Evolutionary conservation across 2,888 invertebrate species (phyloP).

Genomic region (Heliconius aoede): DNA sequence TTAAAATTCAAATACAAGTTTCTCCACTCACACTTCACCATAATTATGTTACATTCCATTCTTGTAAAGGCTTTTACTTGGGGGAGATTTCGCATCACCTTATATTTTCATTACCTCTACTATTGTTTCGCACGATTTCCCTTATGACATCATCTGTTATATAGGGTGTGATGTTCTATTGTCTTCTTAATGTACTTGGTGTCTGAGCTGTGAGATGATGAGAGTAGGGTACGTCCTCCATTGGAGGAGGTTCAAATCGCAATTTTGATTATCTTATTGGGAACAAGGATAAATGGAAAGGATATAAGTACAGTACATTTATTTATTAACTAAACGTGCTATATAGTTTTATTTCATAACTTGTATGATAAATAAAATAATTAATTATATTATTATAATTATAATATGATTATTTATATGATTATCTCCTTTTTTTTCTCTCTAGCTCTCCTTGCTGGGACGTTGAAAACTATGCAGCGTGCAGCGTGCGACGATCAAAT

Average conservation of each 20-base stretch:
- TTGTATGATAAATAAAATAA: too few species aligned
- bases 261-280: constrained; percentile 10
- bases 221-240: too few species aligned
- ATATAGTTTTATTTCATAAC: too few species aligned
- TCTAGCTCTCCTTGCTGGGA: constrained; percentile 89
- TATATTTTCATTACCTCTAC: constrained; percentile 61
- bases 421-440: background rate
- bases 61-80: constrained; percentile 14
- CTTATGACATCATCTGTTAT: constrained; percentile 55
- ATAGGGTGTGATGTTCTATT: constrained; percentile 55
- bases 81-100: constrained; percentile 33
- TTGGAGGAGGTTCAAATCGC: constrained; percentile 20
- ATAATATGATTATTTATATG: too few species aligned
- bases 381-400: too few species aligned
- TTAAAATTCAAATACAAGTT: background rate
- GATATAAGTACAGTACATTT: background rate
- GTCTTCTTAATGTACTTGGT: constrained; percentile 53
- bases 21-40: background rate
- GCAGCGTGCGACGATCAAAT: constrained; percentile 95
- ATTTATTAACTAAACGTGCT: too few species aligned
- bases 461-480: constrained; percentile 93
- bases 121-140: constrained; percentile 65
- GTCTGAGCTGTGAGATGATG: constrained; percentile 40
- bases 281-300: background rate
- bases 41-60: constrained; percentile 14